phyloP scores from a whole-genome alignment of 2,888 invertebrate species.

The Argyra leucocephala region DNA sequence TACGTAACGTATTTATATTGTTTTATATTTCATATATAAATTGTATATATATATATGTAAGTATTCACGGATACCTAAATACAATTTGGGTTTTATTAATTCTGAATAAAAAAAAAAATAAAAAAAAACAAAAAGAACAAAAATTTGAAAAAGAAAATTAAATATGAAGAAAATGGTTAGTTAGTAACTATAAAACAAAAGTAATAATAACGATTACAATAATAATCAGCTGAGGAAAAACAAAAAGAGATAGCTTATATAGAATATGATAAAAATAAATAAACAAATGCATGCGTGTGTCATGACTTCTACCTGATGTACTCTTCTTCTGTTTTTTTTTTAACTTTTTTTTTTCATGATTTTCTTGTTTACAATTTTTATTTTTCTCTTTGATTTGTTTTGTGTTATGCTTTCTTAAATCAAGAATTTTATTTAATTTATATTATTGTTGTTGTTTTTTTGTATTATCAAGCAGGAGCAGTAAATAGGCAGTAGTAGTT shows the following conservation, averaged over 20 bases:
- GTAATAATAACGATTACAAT: too few species aligned
- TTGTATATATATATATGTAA: background rate
- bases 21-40: background rate
- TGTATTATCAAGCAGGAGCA: too few species aligned
- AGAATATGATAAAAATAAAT: background rate
- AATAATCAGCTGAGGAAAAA: too few species aligned
- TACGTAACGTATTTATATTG: background rate
- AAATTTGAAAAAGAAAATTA: background rate
- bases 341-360: background rate
- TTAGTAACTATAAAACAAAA: too few species aligned
- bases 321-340: background rate
- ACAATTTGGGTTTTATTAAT: background rate
- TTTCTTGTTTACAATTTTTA: background rate
- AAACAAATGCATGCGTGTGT: constrained; percentile 8
- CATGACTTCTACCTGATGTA: background rate
- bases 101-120: background rate
- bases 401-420: background rate
- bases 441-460: background rate
- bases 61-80: background rate
- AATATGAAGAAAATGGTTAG: background rate
- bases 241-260: background rate
- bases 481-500: too few species aligned
- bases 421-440: background rate
- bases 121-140: background rate
- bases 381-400: background rate